Percentiles rank a stretch among this genome's conserved stretches.
These are phyloP conservation scores for Himalopsyche kuldschensis DNA, from an alignment of 2,888 invertebrate species.

Conservation along the genomic window DNA sequence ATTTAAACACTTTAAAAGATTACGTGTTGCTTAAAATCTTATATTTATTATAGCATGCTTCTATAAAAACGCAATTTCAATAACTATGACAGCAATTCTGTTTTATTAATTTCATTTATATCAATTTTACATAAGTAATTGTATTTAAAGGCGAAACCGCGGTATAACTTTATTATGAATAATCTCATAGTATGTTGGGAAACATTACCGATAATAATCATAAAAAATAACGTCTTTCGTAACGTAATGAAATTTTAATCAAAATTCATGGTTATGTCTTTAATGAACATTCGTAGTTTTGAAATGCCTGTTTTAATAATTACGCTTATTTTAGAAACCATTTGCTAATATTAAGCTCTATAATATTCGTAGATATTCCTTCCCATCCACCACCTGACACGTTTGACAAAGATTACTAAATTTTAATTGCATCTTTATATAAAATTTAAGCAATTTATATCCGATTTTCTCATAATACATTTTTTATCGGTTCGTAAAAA, in stretches of 20 bases:
- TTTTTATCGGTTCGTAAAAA: too few species aligned
- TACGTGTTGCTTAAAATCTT: too few species aligned
- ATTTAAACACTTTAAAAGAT: too few species aligned
- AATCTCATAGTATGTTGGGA: not conserved
- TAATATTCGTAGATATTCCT: not conserved
- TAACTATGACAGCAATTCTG: too few species aligned
- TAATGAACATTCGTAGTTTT: not conserved
- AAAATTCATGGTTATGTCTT: not conserved
- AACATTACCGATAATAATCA: not conserved
- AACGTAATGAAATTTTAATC: not conserved
- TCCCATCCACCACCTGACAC: not conserved
- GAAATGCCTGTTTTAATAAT: not conserved
- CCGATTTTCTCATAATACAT: too few species aligned
- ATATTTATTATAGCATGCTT: too few species aligned
- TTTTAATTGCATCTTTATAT: too few species aligned
- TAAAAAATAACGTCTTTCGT: not conserved
- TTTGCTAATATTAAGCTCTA: not conserved
- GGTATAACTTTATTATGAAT: not conserved
- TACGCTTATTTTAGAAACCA: not conserved
- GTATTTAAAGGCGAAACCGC: not conserved
- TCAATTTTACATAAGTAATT: not conserved
- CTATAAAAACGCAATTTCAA: too few species aligned
- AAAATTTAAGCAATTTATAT: too few species aligned
- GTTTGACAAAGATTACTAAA: not conserved
- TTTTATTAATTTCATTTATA: too few species aligned